A percentile compares a stretch with the other conserved stretches of the same genome.
These are phyloP conservation scores for Burhinus bistriatus DNA, from an alignment of 2,113 vertebrate genomes.

Conservation along the genomic window DNA sequence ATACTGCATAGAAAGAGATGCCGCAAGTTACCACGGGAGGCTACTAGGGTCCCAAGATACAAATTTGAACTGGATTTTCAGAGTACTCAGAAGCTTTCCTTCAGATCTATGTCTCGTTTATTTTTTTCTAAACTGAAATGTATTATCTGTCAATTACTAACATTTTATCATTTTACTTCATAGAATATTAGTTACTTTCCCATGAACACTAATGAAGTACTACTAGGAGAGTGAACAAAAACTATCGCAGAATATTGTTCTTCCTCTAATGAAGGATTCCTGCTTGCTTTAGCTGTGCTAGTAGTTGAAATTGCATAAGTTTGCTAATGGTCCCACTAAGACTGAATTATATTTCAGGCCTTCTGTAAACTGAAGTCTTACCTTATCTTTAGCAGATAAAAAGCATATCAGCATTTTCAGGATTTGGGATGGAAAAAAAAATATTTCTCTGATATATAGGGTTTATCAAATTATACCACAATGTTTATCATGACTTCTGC, in stretches of 20 bases:
- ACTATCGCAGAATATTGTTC: neutral
- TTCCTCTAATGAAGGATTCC: neutral
- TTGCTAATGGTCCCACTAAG: neutral
- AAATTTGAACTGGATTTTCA: neutral
- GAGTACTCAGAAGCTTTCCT: neutral
- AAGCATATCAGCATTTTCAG: neutral
- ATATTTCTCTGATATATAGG: neutral
- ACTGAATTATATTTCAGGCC: neutral
- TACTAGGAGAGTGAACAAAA: neutral
- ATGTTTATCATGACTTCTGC: neutral
- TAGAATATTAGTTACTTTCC: neutral
- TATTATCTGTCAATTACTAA: neutral
- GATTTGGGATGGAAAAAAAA: neutral
- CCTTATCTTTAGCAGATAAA: neutral
- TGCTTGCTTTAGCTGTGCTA: neutral
- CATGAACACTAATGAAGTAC: neutral
- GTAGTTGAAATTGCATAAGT: neutral
- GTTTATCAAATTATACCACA: neutral
- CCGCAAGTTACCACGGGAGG: neutral
- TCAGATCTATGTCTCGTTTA: neutral
- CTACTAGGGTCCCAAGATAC: neutral
- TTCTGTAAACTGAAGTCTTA: neutral
- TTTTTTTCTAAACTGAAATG: neutral
- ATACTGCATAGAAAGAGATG: neutral
- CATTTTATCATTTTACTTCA: neutral